A percentile compares a stretch with the other conserved stretches of the same genome.
Evolutionary conservation across 2,888 invertebrate genomes (phyloP).

Genomic region (Sipunculus nudus): DNA sequence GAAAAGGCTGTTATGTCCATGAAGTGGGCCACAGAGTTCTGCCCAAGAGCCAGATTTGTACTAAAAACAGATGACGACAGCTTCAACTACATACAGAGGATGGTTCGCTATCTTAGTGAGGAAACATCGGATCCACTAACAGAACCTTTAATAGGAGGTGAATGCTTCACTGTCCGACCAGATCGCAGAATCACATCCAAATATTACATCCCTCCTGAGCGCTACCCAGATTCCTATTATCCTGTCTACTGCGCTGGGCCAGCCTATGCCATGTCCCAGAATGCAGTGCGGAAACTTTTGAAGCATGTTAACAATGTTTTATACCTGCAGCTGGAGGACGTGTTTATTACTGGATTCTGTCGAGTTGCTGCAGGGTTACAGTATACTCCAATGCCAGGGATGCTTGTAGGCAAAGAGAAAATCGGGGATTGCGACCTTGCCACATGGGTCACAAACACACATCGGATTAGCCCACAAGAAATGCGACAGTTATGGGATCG

Average conservation of each 20-base stretch:
- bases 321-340: conserved; percentile 42
- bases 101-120: conserved; percentile 32
- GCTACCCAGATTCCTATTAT: conserved; percentile 37
- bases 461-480: conserved; percentile 32
- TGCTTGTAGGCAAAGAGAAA: conserved; percentile 13
- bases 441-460: conserved; percentile 37
- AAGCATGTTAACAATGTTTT: conserved; percentile 22
- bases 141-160: too few species aligned
- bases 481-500: conserved; percentile 25
- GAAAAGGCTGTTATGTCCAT: conserved; percentile 38
- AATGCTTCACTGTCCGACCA: conserved; percentile 42
- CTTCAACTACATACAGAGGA: conserved; percentile 37
- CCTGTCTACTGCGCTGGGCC: conserved; percentile 44
- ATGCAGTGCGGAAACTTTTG: conserved; percentile 27
- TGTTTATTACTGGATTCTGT: conserved; percentile 37
- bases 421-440: conserved; percentile 35
- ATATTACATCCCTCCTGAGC: conserved; percentile 24
- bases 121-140: conserved; percentile 8
- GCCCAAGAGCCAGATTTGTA: conserved; percentile 28
- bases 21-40: conserved; percentile 27
- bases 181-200: conserved; percentile 35
- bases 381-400: conserved; percentile 35
- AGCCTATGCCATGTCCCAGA: conserved; percentile 36
- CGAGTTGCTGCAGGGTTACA: conserved; percentile 27
- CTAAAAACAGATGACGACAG: conserved; percentile 43